Conservation (phyloP, 2,888 invertebrate genomes). For the Helleia helle region DNA sequence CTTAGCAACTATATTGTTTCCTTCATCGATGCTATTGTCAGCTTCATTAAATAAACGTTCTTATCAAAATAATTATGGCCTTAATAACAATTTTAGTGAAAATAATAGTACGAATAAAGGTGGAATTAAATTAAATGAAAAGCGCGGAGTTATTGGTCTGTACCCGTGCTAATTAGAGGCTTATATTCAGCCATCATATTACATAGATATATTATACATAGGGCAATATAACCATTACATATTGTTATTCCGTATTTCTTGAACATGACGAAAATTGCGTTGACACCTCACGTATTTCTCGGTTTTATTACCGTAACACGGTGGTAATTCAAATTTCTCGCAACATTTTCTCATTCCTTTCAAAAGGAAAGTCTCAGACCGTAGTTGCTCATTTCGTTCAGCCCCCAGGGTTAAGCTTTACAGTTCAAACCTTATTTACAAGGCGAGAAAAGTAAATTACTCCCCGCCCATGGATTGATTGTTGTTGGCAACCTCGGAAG, state of each 20-base stretch:
- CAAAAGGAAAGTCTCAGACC: slow-evolving; percentile 8
- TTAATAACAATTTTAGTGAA: no score
- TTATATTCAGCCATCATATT: no score
- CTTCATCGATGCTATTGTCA: no score
- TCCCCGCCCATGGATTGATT: slow-evolving; percentile 48
- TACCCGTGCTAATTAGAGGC: no score
- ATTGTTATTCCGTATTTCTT: background rate
- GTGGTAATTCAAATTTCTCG: slow-evolving; percentile 6
- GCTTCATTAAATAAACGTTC: no score
- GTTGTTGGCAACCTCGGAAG: slow-evolving; percentile 37
- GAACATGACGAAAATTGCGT: background rate
- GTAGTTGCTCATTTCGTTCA: slow-evolving; percentile 21
- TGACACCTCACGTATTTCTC: slow-evolving; percentile 5
- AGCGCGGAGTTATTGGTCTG: no score
- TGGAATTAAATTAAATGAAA: no score
- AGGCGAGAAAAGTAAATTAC: slow-evolving; percentile 58
- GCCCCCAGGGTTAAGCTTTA: slow-evolving; percentile 21
- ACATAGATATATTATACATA: no score
- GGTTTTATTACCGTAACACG: slow-evolving; percentile 8
- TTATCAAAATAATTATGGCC: no score
- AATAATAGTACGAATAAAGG: no score
- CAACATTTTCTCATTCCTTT: slow-evolving; percentile 10
- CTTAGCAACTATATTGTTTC: no score
- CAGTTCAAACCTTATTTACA: slow-evolving; percentile 41
- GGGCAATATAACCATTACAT: no score